Evolutionary conservation across 2,113 vertebrate genomes (phyloP).

Genomic region (Eidolon helvum): DNA sequence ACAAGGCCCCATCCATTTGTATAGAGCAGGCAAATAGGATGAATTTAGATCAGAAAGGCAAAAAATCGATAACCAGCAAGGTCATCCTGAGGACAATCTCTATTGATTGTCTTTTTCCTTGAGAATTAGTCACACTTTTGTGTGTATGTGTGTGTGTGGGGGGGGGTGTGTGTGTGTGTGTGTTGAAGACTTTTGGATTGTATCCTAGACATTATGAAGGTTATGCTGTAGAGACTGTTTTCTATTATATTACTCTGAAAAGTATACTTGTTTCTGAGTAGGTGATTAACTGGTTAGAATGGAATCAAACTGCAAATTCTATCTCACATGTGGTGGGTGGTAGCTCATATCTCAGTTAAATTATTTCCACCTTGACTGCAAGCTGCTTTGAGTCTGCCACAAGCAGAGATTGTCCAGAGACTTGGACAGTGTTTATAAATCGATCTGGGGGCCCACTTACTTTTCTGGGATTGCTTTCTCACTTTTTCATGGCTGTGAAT

Average conservation of each 20-base stretch:
- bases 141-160: not conserved
- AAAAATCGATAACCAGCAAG: not conserved
- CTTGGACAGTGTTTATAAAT: not conserved
- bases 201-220: not conserved
- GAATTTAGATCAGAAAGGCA: not conserved
- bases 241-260: not conserved
- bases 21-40: not conserved
- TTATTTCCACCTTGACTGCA: not conserved
- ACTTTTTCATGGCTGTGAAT: not conserved
- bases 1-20: not conserved
- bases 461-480: not conserved
- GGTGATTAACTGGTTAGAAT: not conserved
- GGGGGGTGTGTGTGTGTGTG: not conserved
- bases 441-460: not conserved
- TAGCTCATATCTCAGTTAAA: not conserved
- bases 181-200: not conserved
- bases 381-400: not conserved
- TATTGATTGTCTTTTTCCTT: not conserved
- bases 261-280: not conserved
- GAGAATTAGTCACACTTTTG: not conserved
- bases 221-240: not conserved
- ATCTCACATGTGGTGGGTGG: not conserved
- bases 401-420: not conserved
- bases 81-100: not conserved
- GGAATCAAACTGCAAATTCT: not conserved